These are phyloP conservation scores for Macaria notata DNA, from an alignment of 2,888 invertebrate genomes.

Conservation along the genomic window DNA sequence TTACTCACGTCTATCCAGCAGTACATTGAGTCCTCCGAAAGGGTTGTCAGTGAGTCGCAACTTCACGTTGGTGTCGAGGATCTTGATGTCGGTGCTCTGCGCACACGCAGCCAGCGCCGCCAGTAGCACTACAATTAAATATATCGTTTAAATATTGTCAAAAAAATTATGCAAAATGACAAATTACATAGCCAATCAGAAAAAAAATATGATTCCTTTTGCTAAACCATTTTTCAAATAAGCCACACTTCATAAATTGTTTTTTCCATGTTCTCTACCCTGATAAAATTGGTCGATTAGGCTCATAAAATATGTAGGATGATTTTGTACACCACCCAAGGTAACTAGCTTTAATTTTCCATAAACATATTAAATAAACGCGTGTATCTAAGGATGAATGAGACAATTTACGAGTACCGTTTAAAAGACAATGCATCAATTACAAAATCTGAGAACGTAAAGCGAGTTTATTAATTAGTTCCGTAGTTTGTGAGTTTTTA, in stretches of 20 bases:
- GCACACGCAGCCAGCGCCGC: slow-evolving; percentile 36
- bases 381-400: not conserved
- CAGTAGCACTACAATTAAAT: slow-evolving; percentile 30
- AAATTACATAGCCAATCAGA: no score
- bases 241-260: no score
- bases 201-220: no score
- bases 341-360: no score
- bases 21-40: slow-evolving; percentile 54
- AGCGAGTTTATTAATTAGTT: not conserved
- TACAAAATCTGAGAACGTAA: slow-evolving; percentile 13
- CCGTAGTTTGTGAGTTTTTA: not conserved
- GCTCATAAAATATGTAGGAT: no score
- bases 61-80: slow-evolving; percentile 47
- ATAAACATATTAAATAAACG: no score
- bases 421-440: slow-evolving; percentile 24
- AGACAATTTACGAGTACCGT: not conserved
- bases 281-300: no score
- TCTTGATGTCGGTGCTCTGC: slow-evolving; percentile 48
- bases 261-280: no score
- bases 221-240: no score
- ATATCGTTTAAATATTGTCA: not conserved
- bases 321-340: no score
- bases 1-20: slow-evolving; percentile 55
- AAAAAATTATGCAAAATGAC: no score
- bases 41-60: slow-evolving; percentile 52